These are phyloP conservation scores for Neogobius melanostomus DNA, from an alignment of 2,113 vertebrate genomes.

Conservation along the genomic window DNA sequence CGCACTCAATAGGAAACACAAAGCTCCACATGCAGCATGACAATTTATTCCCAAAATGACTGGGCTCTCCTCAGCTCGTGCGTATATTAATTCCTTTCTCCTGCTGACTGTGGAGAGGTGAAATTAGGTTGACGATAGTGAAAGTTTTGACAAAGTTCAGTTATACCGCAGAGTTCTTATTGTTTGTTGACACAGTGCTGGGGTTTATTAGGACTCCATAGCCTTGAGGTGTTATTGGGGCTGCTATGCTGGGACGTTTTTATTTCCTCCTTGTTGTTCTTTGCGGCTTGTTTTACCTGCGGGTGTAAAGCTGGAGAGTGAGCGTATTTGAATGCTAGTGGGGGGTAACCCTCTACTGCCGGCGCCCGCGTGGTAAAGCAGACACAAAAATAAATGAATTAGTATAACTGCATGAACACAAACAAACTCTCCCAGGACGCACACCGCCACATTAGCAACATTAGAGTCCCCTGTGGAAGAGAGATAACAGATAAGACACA, in stretches of 20 bases:
- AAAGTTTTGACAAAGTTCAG: slow-evolving; percentile 51
- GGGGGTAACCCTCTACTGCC: slow-evolving; percentile 39
- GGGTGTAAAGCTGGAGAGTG: slow-evolving; percentile 35
- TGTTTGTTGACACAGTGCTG: slow-evolving; percentile 50
- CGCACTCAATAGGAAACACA: neutral
- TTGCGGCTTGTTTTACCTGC: slow-evolving; percentile 54
- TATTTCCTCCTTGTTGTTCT: neutral
- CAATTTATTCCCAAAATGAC: slow-evolving; percentile 6
- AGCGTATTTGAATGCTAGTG: slow-evolving; percentile 48
- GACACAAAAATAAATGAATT: slow-evolving; percentile 6
- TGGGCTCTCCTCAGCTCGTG: slow-evolving; percentile 5
- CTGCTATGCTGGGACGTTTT: slow-evolving; percentile 40
- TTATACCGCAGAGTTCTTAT: slow-evolving; percentile 41
- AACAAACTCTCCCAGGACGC: neutral
- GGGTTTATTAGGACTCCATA: slow-evolving; percentile 55
- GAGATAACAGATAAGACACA: slow-evolving; percentile 27
- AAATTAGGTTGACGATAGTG: slow-evolving; percentile 35
- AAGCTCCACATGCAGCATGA: neutral
- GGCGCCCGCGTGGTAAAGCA: slow-evolving; percentile 11
- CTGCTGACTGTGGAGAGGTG: slow-evolving; percentile 14
- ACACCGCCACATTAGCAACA: neutral
- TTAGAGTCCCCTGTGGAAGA: slow-evolving; percentile 1
- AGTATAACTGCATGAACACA: neutral
- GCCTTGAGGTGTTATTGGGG: slow-evolving; percentile 56
- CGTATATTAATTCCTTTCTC: neutral